A percentile compares a stretch with the other conserved stretches of the same genome.
Conservation (phyloP, 2,797 vertebrate genomes). For the Intellagama lesueurii region DNA sequence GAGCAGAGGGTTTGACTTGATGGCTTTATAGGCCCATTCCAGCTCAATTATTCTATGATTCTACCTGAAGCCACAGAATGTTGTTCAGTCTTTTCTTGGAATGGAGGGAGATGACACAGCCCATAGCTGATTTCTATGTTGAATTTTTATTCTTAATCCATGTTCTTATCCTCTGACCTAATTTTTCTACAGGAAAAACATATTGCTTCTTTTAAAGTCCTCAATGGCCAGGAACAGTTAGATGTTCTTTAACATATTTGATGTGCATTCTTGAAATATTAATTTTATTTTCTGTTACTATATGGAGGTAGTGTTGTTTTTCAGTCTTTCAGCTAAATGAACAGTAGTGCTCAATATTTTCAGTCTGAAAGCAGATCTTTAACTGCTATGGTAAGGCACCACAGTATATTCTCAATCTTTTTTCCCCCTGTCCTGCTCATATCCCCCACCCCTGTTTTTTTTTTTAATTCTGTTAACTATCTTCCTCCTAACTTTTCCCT, state of each 20-base stretch:
- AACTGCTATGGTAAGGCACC: background rate
- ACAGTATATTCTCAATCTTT: background rate
- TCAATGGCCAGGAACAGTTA: background rate
- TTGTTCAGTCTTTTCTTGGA: background rate
- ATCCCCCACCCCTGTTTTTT: background rate
- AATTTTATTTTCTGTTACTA: background rate
- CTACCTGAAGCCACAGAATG: too few species aligned
- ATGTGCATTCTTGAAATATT: background rate
- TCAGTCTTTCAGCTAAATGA: too few species aligned
- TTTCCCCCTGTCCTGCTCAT: background rate
- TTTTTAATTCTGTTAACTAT: background rate
- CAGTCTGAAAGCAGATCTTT: background rate
- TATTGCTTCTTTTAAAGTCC: background rate
- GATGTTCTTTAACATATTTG: background rate
- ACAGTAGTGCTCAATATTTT: background rate
- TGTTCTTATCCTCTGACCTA: background rate
- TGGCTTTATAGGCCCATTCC: too few species aligned
- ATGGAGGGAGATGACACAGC: background rate
- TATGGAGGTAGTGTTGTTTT: background rate
- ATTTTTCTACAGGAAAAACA: background rate
- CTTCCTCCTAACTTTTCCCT: background rate
- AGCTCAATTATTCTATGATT: too few species aligned
- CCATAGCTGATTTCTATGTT: background rate
- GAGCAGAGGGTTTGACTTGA: too few species aligned
- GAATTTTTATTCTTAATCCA: background rate